A percentile compares a stretch with the other conserved stretches of the same genome.
Conservation (phyloP, 2,113 vertebrate genomes). For the Dasyurus viverrinus region DNA sequence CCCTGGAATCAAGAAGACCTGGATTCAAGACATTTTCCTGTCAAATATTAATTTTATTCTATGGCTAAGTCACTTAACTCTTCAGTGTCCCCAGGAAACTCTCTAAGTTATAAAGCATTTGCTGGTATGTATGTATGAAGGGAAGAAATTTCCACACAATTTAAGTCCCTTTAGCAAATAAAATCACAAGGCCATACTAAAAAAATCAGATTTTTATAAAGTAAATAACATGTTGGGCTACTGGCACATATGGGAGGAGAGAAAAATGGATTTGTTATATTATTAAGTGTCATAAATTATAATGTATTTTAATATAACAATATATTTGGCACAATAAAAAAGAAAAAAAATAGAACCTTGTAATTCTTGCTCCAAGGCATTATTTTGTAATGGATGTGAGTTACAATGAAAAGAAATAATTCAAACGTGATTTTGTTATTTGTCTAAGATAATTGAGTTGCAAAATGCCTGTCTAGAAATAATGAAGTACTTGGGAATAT, state of each 20-base stretch:
- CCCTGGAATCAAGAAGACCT: neutral
- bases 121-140: neutral
- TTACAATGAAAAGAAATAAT: slow-evolving; percentile 9
- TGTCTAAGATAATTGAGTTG: neutral
- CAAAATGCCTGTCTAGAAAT: neutral
- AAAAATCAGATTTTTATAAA: neutral
- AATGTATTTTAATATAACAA: slow-evolving; percentile 30
- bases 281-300: neutral
- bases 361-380: neutral
- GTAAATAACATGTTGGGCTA: slow-evolving; percentile 1
- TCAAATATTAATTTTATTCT: neutral
- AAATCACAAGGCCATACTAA: neutral
- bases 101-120: neutral
- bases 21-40: neutral
- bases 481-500: neutral
- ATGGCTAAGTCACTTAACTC: neutral
- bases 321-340: neutral
- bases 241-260: neutral
- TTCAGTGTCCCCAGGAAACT: neutral
- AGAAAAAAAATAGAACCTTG: neutral
- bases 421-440: slow-evolving; percentile 6
- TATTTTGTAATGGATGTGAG: neutral
- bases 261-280: slow-evolving; percentile 3
- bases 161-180: neutral
- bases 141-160: neutral